Percentiles rank a stretch among this genome's conserved stretches.
Conservation (phyloP, 2,888 invertebrate species). For the Euclidia mi region DNA sequence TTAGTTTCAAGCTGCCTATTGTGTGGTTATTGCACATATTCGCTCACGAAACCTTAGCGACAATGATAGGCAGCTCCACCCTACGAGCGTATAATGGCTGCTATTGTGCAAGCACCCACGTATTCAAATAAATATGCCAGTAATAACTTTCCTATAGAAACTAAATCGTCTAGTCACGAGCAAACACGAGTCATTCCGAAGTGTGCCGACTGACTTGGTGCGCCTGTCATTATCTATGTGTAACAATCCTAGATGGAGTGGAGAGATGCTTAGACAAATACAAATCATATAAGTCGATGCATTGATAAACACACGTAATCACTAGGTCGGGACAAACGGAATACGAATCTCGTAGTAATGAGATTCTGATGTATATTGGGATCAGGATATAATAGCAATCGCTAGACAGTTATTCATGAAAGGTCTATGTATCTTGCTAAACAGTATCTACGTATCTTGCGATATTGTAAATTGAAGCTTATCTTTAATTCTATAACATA, state of each 20-base stretch:
- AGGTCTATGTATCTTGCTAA: too few species aligned
- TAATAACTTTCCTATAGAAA: constrained; percentile 87
- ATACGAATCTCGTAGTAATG: background rate
- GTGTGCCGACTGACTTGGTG: constrained; percentile 54
- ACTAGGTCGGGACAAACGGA: background rate
- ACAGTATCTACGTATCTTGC: too few species aligned
- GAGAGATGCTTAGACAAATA: constrained; percentile 51
- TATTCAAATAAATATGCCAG: constrained; percentile 84
- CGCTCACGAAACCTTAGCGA: constrained; percentile 7
- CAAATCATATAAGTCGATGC: constrained; percentile 31
- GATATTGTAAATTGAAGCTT: too few species aligned
- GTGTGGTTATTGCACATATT: too few species aligned
- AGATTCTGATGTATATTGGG: background rate
- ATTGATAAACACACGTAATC: constrained; percentile 18
- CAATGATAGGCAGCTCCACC: constrained; percentile 40
- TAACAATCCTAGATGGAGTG: constrained; percentile 59
- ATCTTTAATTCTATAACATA: too few species aligned
- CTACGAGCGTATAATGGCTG: constrained; percentile 68
- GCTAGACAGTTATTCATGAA: too few species aligned
- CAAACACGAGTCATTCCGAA: constrained; percentile 64
- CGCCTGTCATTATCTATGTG: constrained; percentile 64
- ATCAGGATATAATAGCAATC: background rate
- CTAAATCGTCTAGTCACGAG: constrained; percentile 87
- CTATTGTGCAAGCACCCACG: constrained; percentile 85
- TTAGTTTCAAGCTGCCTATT: too few species aligned